phyloP scores from a whole-genome alignment of 2,113 vertebrate species.

The Chrysochloris asiatica region DNA sequence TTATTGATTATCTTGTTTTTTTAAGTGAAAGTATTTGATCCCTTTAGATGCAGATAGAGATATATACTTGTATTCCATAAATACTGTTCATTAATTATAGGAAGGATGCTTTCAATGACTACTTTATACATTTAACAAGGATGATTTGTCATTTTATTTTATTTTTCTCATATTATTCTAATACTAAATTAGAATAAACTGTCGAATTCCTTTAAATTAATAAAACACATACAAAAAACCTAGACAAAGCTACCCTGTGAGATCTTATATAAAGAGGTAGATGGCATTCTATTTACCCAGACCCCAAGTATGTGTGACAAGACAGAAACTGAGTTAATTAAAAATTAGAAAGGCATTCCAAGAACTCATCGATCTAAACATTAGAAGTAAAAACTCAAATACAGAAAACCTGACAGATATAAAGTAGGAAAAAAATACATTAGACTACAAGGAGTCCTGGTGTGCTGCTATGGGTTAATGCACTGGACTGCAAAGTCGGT shows the following conservation, averaged over 20 bases:
- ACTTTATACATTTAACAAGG: neutral
- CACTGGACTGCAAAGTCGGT: no score
- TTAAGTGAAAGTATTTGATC: slow-evolving; percentile 45
- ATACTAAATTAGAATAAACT: neutral
- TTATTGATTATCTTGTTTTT: slow-evolving; percentile 61
- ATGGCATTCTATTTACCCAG: neutral
- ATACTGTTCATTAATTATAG: slow-evolving; percentile 46
- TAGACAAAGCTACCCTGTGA: neutral
- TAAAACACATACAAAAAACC: neutral
- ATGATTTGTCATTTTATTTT: slow-evolving; percentile 14
- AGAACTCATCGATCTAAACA: slow-evolving; percentile 14
- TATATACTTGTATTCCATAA: slow-evolving; percentile 26
- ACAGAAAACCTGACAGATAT: neutral
- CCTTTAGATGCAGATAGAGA: slow-evolving; percentile 2
- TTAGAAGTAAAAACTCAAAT: slow-evolving; percentile 4
- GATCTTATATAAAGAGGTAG: neutral
- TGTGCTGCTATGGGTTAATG: no score
- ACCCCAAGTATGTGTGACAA: neutral
- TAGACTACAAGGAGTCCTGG: no score
- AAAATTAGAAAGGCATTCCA: neutral
- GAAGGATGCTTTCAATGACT: slow-evolving; percentile 30
- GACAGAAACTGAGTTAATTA: slow-evolving; percentile 1
- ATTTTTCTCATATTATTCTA: slow-evolving; percentile 31
- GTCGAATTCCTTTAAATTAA: neutral
- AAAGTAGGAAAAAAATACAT: neutral